These are phyloP conservation scores for Crocidura indochinensis DNA, from an alignment of 2,797 vertebrate genomes.

Conservation along the genomic window DNA sequence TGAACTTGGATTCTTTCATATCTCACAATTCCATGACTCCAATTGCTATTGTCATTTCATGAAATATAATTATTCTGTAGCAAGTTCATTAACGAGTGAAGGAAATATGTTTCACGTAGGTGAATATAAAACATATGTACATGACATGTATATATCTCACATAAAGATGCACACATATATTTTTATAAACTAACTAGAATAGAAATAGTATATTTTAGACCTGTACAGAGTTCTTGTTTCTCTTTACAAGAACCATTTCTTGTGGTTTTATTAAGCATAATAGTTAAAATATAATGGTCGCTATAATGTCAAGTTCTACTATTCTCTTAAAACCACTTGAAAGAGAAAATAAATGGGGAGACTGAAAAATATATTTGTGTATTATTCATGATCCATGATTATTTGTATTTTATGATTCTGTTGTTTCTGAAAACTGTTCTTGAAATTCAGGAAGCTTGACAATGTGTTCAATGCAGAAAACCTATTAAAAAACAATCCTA, in stretches of 20 bases:
- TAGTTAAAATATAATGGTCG: neutral
- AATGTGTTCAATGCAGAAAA: conserved; percentile 84
- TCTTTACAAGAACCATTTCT: neutral
- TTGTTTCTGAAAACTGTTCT: conserved; percentile 88
- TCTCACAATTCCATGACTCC: too few relatives aligned
- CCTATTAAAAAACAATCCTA: conserved; percentile 89
- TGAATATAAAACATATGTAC: neutral
- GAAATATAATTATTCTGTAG: neutral
- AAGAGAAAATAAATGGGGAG: conserved; percentile 59
- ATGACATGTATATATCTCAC: neutral
- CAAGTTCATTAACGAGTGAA: neutral
- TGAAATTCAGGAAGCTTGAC: conserved; percentile 83
- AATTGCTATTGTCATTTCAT: neutral
- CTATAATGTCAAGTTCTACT: conserved; percentile 44
- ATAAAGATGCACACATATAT: too few relatives aligned
- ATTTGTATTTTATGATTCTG: conserved; percentile 85
- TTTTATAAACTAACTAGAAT: neutral
- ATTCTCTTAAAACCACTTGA: conserved; percentile 53
- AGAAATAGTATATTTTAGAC: neutral
- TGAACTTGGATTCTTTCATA: too few relatives aligned
- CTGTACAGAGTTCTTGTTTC: neutral
- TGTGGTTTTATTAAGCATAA: neutral
- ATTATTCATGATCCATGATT: conserved; percentile 82
- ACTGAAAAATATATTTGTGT: conserved; percentile 72
- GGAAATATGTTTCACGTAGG: too few relatives aligned